Evolutionary conservation across 2,797 vertebrate genomes (phyloP).

Genomic region (Notolepis coatsorum): DNA sequence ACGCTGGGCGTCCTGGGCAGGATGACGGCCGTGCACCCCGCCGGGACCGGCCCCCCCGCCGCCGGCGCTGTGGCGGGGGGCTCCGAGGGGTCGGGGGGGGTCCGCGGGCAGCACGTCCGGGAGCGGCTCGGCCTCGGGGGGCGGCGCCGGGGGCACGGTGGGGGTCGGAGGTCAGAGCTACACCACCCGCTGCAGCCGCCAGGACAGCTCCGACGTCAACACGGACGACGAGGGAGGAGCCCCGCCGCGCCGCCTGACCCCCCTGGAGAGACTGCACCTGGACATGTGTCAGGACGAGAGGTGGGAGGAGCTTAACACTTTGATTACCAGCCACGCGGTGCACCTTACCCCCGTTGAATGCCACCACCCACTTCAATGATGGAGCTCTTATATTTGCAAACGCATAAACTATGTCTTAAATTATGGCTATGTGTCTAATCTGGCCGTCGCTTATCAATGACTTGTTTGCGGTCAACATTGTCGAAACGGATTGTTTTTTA

Average conservation of each 20-base stretch:
- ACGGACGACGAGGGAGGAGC: conserved; percentile 84
- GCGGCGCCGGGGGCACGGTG: conserved; percentile 36
- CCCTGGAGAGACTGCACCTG: conserved; percentile 91
- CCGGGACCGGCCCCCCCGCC: conserved; percentile 79
- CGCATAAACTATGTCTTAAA: too few relatives aligned
- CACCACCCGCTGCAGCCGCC: conserved; percentile 80
- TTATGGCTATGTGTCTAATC: too few relatives aligned
- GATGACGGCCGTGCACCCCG: conserved; percentile 90
- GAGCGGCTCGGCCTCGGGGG: conserved; percentile 55
- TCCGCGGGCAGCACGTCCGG: conserved; percentile 20
- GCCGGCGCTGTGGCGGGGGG: conserved; percentile 58
- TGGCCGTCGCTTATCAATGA: too few relatives aligned
- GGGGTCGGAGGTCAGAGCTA: conserved; percentile 71
- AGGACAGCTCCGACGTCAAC: conserved; percentile 88
- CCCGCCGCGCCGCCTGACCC: conserved; percentile 83
- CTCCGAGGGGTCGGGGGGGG: conserved; percentile 39
- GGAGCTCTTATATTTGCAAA: too few relatives aligned
- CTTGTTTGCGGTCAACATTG: too few relatives aligned
- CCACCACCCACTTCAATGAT: too few relatives aligned
- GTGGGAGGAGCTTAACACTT: conserved; percentile 22
- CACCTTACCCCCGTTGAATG: too few relatives aligned
- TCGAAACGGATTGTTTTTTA: too few relatives aligned
- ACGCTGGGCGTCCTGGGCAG: conserved; percentile 68
- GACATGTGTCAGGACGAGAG: conserved; percentile 95
- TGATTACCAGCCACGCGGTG: too few relatives aligned